Evolutionary conservation across 2,797 vertebrate species (phyloP).

Genomic region (Kryptolebias ocellatus): DNA sequence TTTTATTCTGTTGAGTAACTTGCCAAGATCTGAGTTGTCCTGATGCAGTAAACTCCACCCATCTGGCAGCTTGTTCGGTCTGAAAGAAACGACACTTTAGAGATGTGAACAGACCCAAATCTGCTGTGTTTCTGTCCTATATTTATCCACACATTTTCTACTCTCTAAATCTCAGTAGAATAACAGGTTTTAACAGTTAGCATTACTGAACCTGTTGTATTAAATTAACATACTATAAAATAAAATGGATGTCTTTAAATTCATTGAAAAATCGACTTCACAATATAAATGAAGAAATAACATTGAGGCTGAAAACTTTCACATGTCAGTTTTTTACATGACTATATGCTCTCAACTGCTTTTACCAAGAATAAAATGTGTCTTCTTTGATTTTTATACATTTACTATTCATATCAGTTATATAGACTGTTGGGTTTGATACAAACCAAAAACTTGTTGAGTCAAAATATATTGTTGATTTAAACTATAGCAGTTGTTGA

Average conservation of each 20-base stretch:
- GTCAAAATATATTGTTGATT: no score
- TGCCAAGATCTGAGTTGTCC: slow-evolving; percentile 46
- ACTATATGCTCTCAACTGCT: no score
- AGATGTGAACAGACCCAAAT: slow-evolving; percentile 4
- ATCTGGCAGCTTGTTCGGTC: slow-evolving; percentile 15
- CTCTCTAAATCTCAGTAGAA: background rate
- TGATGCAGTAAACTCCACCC: slow-evolving; percentile 42
- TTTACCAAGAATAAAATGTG: no score
- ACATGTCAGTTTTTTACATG: no score
- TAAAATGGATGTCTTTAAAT: background rate
- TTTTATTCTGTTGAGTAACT: slow-evolving; percentile 34
- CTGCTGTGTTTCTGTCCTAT: slow-evolving; percentile 9
- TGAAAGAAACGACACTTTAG: slow-evolving; percentile 23
- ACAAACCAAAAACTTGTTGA: no score
- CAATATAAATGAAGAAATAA: no score
- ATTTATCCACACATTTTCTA: background rate
- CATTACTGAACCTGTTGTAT: background rate
- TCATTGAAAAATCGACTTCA: no score
- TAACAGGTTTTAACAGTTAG: background rate
- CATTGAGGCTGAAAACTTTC: no score
- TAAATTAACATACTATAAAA: background rate
- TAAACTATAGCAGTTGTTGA: no score
- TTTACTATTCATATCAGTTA: no score
- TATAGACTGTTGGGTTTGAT: no score
- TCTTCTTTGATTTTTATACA: no score